Evolutionary conservation across 2,113 vertebrate species (phyloP), one percentile per base, ranked within the genome.

Genomic region (Pseudopipra pipra): DNA sequence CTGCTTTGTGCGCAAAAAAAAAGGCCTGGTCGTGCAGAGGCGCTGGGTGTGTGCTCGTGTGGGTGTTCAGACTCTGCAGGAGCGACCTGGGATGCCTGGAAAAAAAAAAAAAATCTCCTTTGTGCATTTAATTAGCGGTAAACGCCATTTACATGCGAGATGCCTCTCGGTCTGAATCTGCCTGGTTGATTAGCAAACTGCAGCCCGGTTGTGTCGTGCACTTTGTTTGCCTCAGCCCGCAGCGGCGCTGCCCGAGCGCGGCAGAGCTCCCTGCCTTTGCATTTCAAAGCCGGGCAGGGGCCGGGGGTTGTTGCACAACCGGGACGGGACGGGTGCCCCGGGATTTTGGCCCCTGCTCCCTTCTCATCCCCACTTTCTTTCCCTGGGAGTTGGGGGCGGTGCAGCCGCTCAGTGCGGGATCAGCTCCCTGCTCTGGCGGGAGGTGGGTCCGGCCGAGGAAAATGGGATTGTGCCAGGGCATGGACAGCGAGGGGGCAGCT

Each of bases 41-140:
- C 33, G 46, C 82, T 87, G 91, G 91, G 95, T 68, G 96, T 95
- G 95, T 89, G 92, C n/a, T 11, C 5, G 49, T 81, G 95, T 81
- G 91, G 96, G 96, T 71, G 91, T 89, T 91, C 90, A 85, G 95
- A 85, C 67, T 93, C 90, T 21, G 90, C 90, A 77, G 81, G 4
- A 79, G 91, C 95, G 93, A 61, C 83, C 89, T 95, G 8, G 95
- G 91, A 72, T 94, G 95, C 94, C 86, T 91, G 91, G 58, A 86
- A 95, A 51, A 27, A 51, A 51, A 51, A 51, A 25, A 14, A 25
- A 87, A 93, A 65, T 46, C 87, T 84, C 24, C 93, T 95, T 94
- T 96, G 93, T 93, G 94, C 94, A 89, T 95, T 91, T 94, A 89
- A 95, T 96, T 96, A 93, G 91, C 2, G 94, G 94, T 49, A 68